A percentile compares a stretch with the other conserved stretches of the same genome.
Evolutionary conservation across 2,888 invertebrate species (phyloP).

Genomic region (Merodon equestris): DNA sequence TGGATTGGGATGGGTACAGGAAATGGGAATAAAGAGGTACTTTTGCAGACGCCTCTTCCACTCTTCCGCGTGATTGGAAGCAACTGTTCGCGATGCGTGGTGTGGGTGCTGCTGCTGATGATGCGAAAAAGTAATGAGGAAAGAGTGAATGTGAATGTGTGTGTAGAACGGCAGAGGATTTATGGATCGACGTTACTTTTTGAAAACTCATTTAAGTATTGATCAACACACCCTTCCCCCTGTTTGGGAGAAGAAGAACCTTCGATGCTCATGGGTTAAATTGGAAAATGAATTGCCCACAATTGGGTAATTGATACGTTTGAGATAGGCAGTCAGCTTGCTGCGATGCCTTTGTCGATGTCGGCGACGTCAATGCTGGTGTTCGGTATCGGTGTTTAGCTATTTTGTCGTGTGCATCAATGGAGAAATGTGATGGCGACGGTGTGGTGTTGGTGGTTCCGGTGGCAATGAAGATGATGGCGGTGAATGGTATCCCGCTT

Average conservation of each 20-base stretch:
- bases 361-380: too few species aligned
- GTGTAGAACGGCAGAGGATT: constrained; percentile 41
- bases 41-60: constrained; percentile 58
- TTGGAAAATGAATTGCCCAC: constrained; percentile 67
- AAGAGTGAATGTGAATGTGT: background rate
- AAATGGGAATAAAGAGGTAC: constrained; percentile 59
- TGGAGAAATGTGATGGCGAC: constrained; percentile 10
- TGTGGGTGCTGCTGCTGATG: constrained; percentile 49
- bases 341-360: too few species aligned
- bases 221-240: constrained; percentile 14
- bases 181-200: constrained; percentile 57
- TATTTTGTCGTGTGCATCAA: constrained; percentile 42
- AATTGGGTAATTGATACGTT: constrained; percentile 69
- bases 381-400: constrained; percentile 52
- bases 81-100: constrained; percentile 8
- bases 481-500: constrained; percentile 24
- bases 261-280: constrained; percentile 51
- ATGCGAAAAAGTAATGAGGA: constrained; percentile 1
- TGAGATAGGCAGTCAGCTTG: constrained; percentile 55
- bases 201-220: constrained; percentile 58
- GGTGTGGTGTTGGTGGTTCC: constrained; percentile 23
- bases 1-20: constrained; percentile 41
- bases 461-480: constrained; percentile 1
- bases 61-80: constrained; percentile 58
- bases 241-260: constrained; percentile 4